Evolutionary conservation across 2,888 invertebrate genomes (phyloP), one percentile per base, ranked within the genome.

Genomic region (Drosophila pegasa): DNA sequence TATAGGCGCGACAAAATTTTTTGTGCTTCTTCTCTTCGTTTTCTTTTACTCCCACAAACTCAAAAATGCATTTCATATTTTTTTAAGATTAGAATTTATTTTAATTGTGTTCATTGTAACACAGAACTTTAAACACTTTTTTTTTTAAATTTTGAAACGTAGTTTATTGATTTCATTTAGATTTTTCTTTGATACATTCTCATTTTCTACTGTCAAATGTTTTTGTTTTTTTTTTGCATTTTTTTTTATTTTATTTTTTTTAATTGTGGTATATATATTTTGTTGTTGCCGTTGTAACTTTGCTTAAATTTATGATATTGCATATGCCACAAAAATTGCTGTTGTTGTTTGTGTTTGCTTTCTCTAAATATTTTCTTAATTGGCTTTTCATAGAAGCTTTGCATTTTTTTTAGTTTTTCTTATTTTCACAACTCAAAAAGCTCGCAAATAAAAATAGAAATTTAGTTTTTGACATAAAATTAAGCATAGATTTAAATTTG

Each of bases 261-360:
- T 31, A 56, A 43, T 29, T 54, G 38, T 56, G 31, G n/a, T 56
- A 41, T 51, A 62, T 59, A 51, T 48, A 25, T 41, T 29, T 37
- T 35, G 7, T 50, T 59, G 25, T 65, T 59, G 29, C 43, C 55
- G 50, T 52, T 60, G 20, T 71, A 61, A 65, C 59, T 41, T 61
- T 58, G 64, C 87, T 83, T 83, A 87, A 60, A 60, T 29, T 47
- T 78, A 78, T 83, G 87, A 83, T 83, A 83, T 87, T 83, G 87
- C 87, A 72, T 87, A 81, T 76, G 87, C 83, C 83, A 83, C 85
- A 69, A 76, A 76, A 72, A 73, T 87, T 73, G 69, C 58, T 71
- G 57, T 22, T 58, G 43, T 43, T 33, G 31, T 10, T 50, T 50
- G n/a, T 35, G 50, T 33, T n/a, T 35, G 33, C 20, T 33, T 35